Evolutionary conservation across 2,797 vertebrate species (phyloP), one percentile per base, ranked within the genome.

Genomic region (Epinephelus coioides): DNA sequence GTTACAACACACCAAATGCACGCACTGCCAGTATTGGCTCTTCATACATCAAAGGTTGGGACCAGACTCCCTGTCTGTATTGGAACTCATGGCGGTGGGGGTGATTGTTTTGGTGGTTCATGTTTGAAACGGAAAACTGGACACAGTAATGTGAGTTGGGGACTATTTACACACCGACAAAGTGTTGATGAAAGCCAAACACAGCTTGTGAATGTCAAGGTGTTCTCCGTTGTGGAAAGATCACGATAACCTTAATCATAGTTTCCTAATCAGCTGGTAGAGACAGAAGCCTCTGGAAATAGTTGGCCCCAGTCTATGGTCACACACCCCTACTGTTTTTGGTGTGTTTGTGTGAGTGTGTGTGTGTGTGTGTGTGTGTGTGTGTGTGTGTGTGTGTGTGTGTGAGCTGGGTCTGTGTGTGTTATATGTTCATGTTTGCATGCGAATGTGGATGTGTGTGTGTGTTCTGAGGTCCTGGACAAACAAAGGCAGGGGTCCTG

Each of bases 171-270:
- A 90, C 91, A 88, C 73, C 73, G 79, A 78, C 82, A 69, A 50
- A 7, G 73, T 46, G 73, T 71, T 54, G 73, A 73, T 69, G 70
- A 80, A 93, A 89, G 91, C 90, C 93, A 94, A 94, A 92, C 86
- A 88, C 60, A 14, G 79, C 83, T 66, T 69, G 38, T 83, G 67
- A 93, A 94, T 90, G 92, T 94, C 94, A 93, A 94, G 92, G 93
- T 93, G 93, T 91, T 92, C 87, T 82, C 57, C 46, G 60, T 76
- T 18, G 77, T 93, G 94, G 92, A 94, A 93, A 94, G 89, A 90
- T 88, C 84, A 80, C 21, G 91, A 95, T 94, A 95, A 89, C 85
- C 59, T 84, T 83, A 91, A 90, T 94, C 88, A 50, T 65, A 72
- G 83, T 90, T 92, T 88, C 84, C 90, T 89, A 88, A 92, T 94